A percentile compares a stretch with the other conserved stretches of the same genome.
phyloP scores from a whole-genome alignment of 2,113 vertebrate species.

The Oryzias woworae region DNA sequence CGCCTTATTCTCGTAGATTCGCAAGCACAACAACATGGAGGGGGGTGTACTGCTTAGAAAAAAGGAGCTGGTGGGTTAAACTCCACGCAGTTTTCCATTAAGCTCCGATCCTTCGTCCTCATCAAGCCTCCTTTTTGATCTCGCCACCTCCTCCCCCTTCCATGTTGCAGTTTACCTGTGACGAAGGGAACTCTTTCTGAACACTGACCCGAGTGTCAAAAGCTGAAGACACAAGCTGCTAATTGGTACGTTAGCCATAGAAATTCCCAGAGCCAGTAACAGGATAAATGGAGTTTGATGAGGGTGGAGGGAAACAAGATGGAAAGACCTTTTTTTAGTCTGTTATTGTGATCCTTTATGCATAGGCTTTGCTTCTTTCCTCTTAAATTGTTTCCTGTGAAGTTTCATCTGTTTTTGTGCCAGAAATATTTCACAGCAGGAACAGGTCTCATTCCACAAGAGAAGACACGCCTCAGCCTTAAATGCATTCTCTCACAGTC shows the following conservation, averaged over 20 bases:
- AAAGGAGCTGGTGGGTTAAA: slow-evolving; percentile 14
- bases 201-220: slow-evolving; percentile 54
- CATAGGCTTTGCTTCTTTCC: slow-evolving; percentile 34
- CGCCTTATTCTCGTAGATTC: slow-evolving; percentile 65
- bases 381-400: slow-evolving; percentile 28
- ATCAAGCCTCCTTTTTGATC: slow-evolving; percentile 32
- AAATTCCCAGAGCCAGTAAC: slow-evolving; percentile 37
- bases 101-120: slow-evolving; percentile 8
- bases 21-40: slow-evolving; percentile 75
- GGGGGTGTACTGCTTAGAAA: slow-evolving; percentile 33
- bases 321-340: not conserved
- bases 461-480: slow-evolving; percentile 73
- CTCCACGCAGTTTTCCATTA: not conserved
- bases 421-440: slow-evolving; percentile 49
- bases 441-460: slow-evolving; percentile 72
- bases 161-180: slow-evolving; percentile 59
- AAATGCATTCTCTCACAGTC: slow-evolving; percentile 57
- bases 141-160: slow-evolving; percentile 45
- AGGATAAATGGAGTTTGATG: slow-evolving; percentile 10
- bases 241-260: slow-evolving; percentile 63
- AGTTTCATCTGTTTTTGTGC: slow-evolving; percentile 38
- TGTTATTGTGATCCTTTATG: slow-evolving; percentile 19
- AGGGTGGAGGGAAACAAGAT: slow-evolving; percentile 15
- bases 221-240: slow-evolving; percentile 70
- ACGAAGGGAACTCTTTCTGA: slow-evolving; percentile 67